Base-by-base conservation (phyloP, 2,888 invertebrate species). In the Crematogaster levior region DNA sequence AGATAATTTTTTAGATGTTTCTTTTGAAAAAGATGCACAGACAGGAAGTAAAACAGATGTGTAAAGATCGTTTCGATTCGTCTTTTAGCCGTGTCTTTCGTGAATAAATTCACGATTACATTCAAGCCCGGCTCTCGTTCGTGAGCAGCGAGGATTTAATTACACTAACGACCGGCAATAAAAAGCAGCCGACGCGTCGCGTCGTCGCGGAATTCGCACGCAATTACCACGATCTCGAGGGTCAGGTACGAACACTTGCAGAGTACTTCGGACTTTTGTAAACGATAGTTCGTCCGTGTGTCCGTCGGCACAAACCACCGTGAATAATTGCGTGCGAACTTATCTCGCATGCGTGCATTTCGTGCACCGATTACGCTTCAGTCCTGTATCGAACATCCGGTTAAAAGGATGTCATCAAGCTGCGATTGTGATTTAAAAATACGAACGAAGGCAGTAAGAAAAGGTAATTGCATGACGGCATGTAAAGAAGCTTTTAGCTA, bases 111-210 rank as follows among this genome's bases (percentile, higher is more conserved):
- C 68, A 73, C 77, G 86, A 85, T 88, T 83, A 83, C 86, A 74
- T 56, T 34, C 53, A 83, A n/a, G 75, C 53, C 48, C 58, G 61
- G 56, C 43, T 40, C 63, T 56, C 63, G 63, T 79, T 87, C 84
- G 83, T 75, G 88, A 85, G 61, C 74, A 60, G 80, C 84, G 24
- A 84, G 82, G 89, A 89, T 86, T 89, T 89, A 89, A 89, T 89
- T 89, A 89, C 86, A 77, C 88, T 89, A 89, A 89, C 89, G 89
- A 89, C 89, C 88, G 86, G 88, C 88, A 86, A 88, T 89, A 89
- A 89, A 89, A 89, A 89, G 84, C 85, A 82, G 83, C 79, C 82
- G 86, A 82, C 84, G 85, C 88, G 86, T 74, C 89, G 6, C n/a
- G 88, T 89, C 89, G 89, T 89, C 89, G 88, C 84, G 89, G 86